Evolutionary conservation across 2,113 vertebrate species (phyloP), one percentile per base, ranked within the genome.

Genomic region (Bothrops jararaca): DNA sequence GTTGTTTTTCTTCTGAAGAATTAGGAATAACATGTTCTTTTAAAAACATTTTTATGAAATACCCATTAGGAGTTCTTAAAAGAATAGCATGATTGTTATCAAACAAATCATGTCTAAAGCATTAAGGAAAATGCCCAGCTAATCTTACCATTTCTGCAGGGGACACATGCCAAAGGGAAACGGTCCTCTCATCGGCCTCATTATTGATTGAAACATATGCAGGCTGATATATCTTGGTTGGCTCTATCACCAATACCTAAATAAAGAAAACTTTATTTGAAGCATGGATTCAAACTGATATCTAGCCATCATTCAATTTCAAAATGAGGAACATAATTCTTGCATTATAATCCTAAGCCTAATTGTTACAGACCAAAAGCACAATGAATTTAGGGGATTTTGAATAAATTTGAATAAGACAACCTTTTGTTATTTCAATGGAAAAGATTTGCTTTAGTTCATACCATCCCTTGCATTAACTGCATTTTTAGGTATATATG

Each of bases 201-300:
- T 95, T 99, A 97, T 99, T 99, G 91, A 99, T 98, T 91, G 98
- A 99, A 90, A 99, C 98, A 48, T 99, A 99, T 0, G 99, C 98
- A 23, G 99, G 99, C 95, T 99, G 99, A 95, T 99, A 99, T 69
- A 99, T 94, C 95, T 98, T 99, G 64, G 98, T 99, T 0, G 98
- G 98, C 92, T 99, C 99, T 95, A 99, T 98, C 95, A 99, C 98
- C 96, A 99, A 96, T 94, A 99, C 99, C 99, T 99, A 95, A 13
- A 95, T 54, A 57, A 91, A 96, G 13, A 91, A 91, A 1, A 94
- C 57, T 86, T 18, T 92, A 56, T 94, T 87, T 24, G 91, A 95
- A 95, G 5, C 48, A 74, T 53, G 85, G 90, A 91, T 0, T 92
- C 0, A 89, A 92, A 10, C 22, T 58, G n/a, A 39, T 39, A 74